A percentile compares a stretch with the other conserved stretches of the same genome.
phyloP scores from a whole-genome alignment of 2,113 vertebrate genomes.

The Rana temporaria region DNA sequence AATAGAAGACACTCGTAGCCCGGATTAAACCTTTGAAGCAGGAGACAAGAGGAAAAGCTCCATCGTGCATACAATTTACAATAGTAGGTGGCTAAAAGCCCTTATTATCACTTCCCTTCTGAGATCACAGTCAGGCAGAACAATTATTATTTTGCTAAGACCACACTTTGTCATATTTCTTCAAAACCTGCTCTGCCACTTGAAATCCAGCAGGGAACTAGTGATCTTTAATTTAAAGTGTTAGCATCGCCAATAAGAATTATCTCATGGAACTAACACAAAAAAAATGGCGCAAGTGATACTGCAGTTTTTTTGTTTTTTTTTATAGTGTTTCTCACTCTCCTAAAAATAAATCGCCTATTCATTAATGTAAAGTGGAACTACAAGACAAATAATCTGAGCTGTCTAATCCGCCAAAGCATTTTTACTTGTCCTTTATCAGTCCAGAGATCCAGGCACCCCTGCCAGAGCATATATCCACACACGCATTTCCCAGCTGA shows the following conservation, averaged over 20 bases:
- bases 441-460: no score
- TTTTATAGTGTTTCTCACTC: no score
- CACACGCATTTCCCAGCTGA: no score
- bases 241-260: conserved; percentile 1
- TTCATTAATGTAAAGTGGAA: no score
- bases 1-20: conserved; percentile 5
- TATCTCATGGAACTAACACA: neutral
- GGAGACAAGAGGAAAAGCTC: neutral
- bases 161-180: conserved; percentile 14
- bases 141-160: conserved; percentile 20
- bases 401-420: no score
- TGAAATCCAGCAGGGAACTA: conserved; percentile 10
- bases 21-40: conserved; percentile 27
- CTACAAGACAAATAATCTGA: no score
- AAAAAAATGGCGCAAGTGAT: conserved; percentile 9
- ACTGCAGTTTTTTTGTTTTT: neutral
- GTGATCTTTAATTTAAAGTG: neutral
- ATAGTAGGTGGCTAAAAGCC: conserved; percentile 8
- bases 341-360: no score
- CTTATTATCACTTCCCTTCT: conserved; percentile 30
- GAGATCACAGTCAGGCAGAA: neutral
- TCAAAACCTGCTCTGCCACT: neutral
- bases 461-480: no score
- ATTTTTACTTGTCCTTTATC: no score
- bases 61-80: conserved; percentile 15